A percentile compares a stretch with the other conserved stretches of the same genome.
These are phyloP conservation scores for Amblyjoppa proteus DNA, from an alignment of 2,888 invertebrate species.

Conservation along the genomic window DNA sequence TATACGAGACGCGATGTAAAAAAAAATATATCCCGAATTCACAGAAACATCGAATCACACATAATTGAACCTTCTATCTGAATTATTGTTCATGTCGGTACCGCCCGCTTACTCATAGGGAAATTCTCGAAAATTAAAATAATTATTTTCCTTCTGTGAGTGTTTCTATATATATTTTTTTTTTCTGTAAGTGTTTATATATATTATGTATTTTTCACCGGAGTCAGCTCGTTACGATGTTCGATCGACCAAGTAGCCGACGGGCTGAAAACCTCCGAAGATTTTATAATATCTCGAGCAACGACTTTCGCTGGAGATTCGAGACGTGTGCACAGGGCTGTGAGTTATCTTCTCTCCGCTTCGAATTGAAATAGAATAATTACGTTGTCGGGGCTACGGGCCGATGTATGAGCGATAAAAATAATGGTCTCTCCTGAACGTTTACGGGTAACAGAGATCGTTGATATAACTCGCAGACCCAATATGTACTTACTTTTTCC, in stretches of 20 bases:
- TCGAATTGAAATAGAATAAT: slow-evolving; percentile 24
- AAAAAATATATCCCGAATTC: neutral
- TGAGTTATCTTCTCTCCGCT: slow-evolving; percentile 36
- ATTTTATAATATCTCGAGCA: neutral
- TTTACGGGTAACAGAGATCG: slow-evolving; percentile 19
- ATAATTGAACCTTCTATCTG: too few species aligned
- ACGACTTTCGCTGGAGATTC: slow-evolving; percentile 19
- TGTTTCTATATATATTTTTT: too few species aligned
- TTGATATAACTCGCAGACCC: slow-evolving; percentile 10
- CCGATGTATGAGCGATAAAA: slow-evolving; percentile 61
- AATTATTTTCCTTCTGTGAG: too few species aligned
- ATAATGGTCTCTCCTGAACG: slow-evolving; percentile 54
- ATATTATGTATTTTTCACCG: too few species aligned
- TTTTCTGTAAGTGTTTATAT: too few species aligned
- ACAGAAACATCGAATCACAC: too few species aligned
- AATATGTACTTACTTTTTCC: neutral
- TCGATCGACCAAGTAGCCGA: too few species aligned
- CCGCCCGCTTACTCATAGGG: too few species aligned
- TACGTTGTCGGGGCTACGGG: slow-evolving; percentile 10
- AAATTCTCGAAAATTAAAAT: too few species aligned
- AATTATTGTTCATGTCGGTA: too few species aligned
- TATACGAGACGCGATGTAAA: neutral
- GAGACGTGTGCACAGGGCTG: slow-evolving; percentile 26
- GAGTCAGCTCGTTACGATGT: too few species aligned
- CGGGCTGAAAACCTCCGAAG: too few species aligned